These are phyloP conservation scores for Mesodorylaimus sp. DNA, from an alignment of 2,888 invertebrate genomes.

Conservation along the genomic window DNA sequence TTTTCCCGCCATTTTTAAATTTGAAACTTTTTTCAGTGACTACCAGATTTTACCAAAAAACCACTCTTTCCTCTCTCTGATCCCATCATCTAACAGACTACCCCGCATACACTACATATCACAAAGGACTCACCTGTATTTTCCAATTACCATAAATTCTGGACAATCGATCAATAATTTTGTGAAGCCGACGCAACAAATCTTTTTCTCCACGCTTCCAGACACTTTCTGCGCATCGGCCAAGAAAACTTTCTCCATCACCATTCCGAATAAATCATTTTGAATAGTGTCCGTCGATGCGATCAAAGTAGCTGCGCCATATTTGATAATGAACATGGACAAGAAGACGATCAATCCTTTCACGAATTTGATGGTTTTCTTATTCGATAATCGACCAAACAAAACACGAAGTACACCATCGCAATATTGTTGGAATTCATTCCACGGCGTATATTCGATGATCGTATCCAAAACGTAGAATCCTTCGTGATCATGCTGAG, in stretches of 20 bases:
- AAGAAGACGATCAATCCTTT: constrained; percentile 61
- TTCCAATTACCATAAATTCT: constrained; percentile 15
- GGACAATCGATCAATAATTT: constrained; percentile 61
- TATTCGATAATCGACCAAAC: constrained; percentile 76
- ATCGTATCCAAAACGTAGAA: constrained; percentile 72
- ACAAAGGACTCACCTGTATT: constrained; percentile 6
- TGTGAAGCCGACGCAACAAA: constrained; percentile 71
- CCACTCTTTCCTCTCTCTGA: no score
- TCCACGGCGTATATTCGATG: constrained; percentile 60
- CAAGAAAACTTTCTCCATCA: constrained; percentile 67
- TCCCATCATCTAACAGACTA: no score
- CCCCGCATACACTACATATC: background rate
- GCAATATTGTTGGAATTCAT: constrained; percentile 32
- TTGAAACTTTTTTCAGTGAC: background rate
- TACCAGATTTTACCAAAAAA: no score
- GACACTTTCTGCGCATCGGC: constrained; percentile 68
- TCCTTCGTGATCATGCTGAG: constrained; percentile 84
- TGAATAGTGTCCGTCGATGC: constrained; percentile 68
- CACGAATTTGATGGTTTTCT: constrained; percentile 85
- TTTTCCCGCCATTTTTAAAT: background rate
- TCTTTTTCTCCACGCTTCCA: constrained; percentile 63
- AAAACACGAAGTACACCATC: constrained; percentile 56
- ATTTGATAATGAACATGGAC: constrained; percentile 59
- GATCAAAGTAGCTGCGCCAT: constrained; percentile 53
- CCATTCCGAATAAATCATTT: constrained; percentile 77